Evolutionary conservation across 2,113 vertebrate species (phyloP).

Genomic region (Microcebus murinus): DNA sequence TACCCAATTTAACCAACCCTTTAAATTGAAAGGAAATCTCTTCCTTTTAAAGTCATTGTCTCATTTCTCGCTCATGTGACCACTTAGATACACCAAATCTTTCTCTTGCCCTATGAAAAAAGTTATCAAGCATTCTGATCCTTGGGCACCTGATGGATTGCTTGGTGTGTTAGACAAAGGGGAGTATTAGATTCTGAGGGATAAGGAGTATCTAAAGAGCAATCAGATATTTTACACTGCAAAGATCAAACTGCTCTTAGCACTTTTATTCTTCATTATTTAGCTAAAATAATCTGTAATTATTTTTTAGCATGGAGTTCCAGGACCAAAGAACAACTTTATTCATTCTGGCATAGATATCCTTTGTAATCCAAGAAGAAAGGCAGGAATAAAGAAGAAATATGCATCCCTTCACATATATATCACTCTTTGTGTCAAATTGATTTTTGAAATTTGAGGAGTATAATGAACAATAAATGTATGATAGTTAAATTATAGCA

Average conservation of each 20-base stretch:
- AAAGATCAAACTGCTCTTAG: not conserved
- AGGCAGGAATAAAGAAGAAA: not conserved
- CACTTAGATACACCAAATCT: not conserved
- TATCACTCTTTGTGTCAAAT: not conserved
- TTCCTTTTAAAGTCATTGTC: not conserved
- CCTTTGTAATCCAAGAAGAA: not conserved
- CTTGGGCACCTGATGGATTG: not conserved
- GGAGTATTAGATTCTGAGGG: not conserved
- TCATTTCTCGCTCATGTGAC: conserved; percentile 8
- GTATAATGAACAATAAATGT: not conserved
- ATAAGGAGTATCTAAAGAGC: not conserved
- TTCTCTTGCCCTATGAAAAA: not conserved
- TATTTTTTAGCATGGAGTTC: not conserved
- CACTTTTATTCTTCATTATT: not conserved
- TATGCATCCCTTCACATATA: not conserved
- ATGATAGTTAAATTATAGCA: not conserved
- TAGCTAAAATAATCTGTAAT: conserved; percentile 18
- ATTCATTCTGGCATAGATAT: not conserved
- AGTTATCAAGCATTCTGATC: not conserved
- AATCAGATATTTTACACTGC: not conserved
- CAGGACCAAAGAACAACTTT: not conserved
- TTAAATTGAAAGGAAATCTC: not conserved
- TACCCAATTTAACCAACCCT: not conserved
- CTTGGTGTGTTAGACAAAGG: not conserved
- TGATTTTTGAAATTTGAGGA: not conserved